These are phyloP conservation scores for Procambarus virginalis DNA, from an alignment of 1,140 invertebrate species.

Conservation along the genomic window DNA sequence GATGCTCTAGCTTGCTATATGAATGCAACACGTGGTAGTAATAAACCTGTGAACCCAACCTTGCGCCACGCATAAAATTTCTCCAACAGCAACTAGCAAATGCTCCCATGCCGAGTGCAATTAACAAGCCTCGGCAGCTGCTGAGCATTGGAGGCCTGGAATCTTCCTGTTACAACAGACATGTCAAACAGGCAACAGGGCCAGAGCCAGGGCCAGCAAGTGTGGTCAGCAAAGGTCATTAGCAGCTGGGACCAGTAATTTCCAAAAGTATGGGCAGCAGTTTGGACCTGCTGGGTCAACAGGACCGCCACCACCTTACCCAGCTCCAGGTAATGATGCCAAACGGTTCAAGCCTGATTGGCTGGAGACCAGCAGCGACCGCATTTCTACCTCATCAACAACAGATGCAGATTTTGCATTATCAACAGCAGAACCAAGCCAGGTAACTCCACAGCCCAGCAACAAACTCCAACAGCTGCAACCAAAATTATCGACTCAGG, in stretches of 20 bases:
- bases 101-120: constrained; percentile 81
- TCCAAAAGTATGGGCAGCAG: constrained; percentile 62
- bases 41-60: constrained; percentile 80
- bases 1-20: constrained; percentile 98
- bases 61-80: constrained; percentile 90
- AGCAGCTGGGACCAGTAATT: constrained; percentile 66
- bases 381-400: constrained; percentile 82
- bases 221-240: constrained; percentile 36
- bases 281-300: constrained; percentile 44
- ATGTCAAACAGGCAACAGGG: constrained; percentile 80
- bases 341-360: constrained; percentile 70
- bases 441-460: constrained; percentile 82
- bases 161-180: constrained; percentile 97
- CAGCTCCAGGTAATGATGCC: constrained; percentile 70
- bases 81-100: constrained; percentile 90
- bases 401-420: constrained; percentile 89
- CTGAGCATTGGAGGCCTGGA: constrained; percentile 99
- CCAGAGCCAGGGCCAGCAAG: constrained; percentile 55
- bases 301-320: constrained; percentile 77
- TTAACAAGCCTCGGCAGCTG: constrained; percentile 85
- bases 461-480: constrained; percentile 83
- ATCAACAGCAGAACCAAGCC: constrained; percentile 83
- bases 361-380: constrained; percentile 72
- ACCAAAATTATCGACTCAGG: constrained; percentile 84
- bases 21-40: constrained; percentile 82